Percentiles rank a stretch among this genome's conserved stretches.
Evolutionary conservation across 1,140 invertebrate species (phyloP).

Genomic region (Eupristina koningsbergeri): DNA sequence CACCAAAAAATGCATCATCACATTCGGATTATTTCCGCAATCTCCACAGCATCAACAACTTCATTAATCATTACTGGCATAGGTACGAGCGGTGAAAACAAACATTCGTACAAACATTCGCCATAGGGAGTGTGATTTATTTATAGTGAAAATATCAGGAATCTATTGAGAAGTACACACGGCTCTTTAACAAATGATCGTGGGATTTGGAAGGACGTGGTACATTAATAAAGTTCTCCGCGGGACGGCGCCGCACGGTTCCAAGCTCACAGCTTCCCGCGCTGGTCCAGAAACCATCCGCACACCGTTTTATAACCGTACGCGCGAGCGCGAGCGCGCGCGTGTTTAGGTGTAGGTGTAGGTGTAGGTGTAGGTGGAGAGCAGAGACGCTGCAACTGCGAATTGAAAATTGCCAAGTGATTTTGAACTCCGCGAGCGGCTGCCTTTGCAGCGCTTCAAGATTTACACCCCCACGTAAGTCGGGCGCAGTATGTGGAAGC

Average conservation of each 20-base stretch:
- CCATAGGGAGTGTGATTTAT: conserved; percentile 25
- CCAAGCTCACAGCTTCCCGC: neutral
- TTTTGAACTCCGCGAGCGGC: conserved; percentile 28
- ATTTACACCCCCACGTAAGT: conserved; percentile 9
- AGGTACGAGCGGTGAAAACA: neutral
- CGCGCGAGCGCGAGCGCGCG: too few species aligned
- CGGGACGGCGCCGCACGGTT: neutral
- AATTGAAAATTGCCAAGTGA: conserved; percentile 29
- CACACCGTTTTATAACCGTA: too few species aligned
- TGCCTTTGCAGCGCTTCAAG: conserved; percentile 11
- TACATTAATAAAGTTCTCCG: conserved; percentile 40
- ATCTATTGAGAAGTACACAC: conserved; percentile 2
- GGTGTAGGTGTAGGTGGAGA: too few species aligned
- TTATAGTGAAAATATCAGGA: conserved; percentile 26
- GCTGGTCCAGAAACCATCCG: too few species aligned
- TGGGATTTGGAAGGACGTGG: neutral
- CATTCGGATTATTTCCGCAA: neutral
- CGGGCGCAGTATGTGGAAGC: neutral
- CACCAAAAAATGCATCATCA: neutral
- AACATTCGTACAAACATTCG: neutral
- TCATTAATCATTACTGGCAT: conserved; percentile 1
- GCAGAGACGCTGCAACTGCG: too few species aligned
- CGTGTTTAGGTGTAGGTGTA: too few species aligned
- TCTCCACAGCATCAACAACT: neutral
- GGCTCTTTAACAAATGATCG: conserved; percentile 28